Evolutionary conservation across 2,797 vertebrate genomes (phyloP), one percentile per base, ranked within the genome.

Genomic region (Gymnothorax javanicus): DNA sequence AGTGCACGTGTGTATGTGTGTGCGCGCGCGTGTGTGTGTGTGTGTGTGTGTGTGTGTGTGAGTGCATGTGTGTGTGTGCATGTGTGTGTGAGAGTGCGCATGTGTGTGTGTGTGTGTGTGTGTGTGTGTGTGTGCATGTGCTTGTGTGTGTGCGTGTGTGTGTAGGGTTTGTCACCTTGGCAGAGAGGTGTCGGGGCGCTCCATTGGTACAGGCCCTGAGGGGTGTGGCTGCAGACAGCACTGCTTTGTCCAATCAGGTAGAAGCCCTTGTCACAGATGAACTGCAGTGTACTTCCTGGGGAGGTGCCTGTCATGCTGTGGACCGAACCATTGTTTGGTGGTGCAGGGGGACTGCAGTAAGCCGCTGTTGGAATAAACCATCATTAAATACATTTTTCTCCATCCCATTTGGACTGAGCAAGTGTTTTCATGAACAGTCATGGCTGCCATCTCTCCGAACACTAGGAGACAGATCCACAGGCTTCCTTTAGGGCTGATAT

Each of bases 341-440:
- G 96, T 54, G 90, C 95, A 0, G 97, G 98, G 50, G 97, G 96
- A 94, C 98, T 99, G 93, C 99, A 99, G 95, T 99, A 99, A 0
- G 97, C 94, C 86, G 98, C 99, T 99, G 71, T 27, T 43, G 33
- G 33, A 43, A 43, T 43, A 43, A 43, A 43, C 33, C 33, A 43
- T 43, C 33, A 43, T 2, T 43, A 43, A 43, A 43, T 43, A 5
- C 64, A 69, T 69, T 69, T 62, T 62, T 62, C 15, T 15, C 20
- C 15, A 15, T 23, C 60, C 60, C 12, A 17, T 62, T 62, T 67
- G 62, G 23, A 64, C 23, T 64, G 15, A 15, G 62, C 4, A 64
- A 20, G 13, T 64, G 11, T 20, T 64, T 20, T 64, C 23, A 64
- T 59, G 8, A 8, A 43, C 33, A 43, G 33, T 43, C 33, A 43